phyloP scores from a whole-genome alignment of 2,888 invertebrate species.

The Napeogenes inachia region DNA sequence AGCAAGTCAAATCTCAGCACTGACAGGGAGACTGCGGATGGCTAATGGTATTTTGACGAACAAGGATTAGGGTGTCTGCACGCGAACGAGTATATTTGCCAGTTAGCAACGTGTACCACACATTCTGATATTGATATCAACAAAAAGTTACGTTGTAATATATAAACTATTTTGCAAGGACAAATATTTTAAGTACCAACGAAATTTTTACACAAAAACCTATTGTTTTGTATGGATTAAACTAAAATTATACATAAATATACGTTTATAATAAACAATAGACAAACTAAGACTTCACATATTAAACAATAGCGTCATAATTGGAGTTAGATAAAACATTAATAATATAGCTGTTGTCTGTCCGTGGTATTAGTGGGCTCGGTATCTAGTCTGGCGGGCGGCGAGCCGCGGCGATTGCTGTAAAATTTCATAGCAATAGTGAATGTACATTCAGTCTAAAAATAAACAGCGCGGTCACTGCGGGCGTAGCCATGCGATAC shows the following conservation, averaged over 20 bases:
- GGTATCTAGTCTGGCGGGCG: constrained; percentile 58
- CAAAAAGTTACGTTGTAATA: background rate
- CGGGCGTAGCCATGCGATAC: constrained; percentile 65
- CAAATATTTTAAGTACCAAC: too few relatives aligned
- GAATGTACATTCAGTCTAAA: constrained; percentile 69
- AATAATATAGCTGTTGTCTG: constrained; percentile 68
- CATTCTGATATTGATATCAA: background rate
- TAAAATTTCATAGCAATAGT: constrained; percentile 69
- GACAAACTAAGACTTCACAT: too few relatives aligned
- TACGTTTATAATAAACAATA: too few relatives aligned
- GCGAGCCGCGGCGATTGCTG: constrained; percentile 47
- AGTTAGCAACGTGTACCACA: background rate
- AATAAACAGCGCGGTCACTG: constrained; percentile 67
- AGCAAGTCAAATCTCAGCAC: constrained; percentile 69
- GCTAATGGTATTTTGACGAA: constrained; percentile 69
- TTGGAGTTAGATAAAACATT: constrained; percentile 48
- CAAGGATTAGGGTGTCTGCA: constrained; percentile 51
- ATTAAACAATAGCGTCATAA: too few relatives aligned
- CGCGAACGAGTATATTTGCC: constrained; percentile 31
- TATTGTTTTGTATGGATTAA: too few relatives aligned
- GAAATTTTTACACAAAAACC: too few relatives aligned
- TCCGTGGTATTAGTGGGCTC: constrained; percentile 50
- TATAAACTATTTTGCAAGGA: too few relatives aligned
- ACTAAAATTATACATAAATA: too few relatives aligned
- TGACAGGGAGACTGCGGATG: constrained; percentile 38